Conservation (phyloP, 1,140 invertebrate genomes). For the Neotoxoptera formosana region DNA sequence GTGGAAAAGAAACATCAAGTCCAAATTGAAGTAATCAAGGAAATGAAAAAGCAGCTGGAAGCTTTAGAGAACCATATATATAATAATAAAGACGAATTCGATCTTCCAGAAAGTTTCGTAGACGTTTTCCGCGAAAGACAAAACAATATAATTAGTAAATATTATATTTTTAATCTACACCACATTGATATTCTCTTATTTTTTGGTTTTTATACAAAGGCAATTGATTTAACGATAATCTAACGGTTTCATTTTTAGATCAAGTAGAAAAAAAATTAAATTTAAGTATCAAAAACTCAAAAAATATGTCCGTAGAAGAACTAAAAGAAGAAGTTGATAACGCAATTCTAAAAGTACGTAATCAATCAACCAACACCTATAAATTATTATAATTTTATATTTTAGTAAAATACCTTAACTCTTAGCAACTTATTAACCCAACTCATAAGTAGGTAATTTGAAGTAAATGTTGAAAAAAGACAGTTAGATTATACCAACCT, state of each 20-base stretch:
- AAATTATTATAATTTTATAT: neutral
- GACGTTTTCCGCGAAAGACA: slow-evolving; percentile 76
- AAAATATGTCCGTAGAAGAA: slow-evolving; percentile 76
- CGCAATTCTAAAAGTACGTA: slow-evolving; percentile 73
- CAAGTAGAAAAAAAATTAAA: slow-evolving; percentile 80
- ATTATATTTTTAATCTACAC: neutral
- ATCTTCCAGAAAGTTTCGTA: slow-evolving; percentile 81
- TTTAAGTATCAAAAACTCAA: slow-evolving; percentile 79
- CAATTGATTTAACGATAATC: neutral
- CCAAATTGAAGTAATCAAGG: slow-evolving; percentile 81
- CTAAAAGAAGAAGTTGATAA: slow-evolving; percentile 80
- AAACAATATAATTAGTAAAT: slow-evolving; percentile 78
- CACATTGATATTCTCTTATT: neutral
- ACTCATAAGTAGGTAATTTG: neutral
- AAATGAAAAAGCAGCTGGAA: slow-evolving; percentile 90
- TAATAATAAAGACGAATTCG: slow-evolving; percentile 75
- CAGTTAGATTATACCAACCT: neutral
- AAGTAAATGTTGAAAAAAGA: neutral
- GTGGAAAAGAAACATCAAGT: slow-evolving; percentile 75
- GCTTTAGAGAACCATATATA: slow-evolving; percentile 95
- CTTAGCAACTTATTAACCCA: neutral
- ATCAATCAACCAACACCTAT: neutral
- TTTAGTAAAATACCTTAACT: neutral
- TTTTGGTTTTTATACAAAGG: neutral
- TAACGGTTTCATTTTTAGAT: slow-evolving; percentile 64